Evolutionary conservation across 92 coral and sea anemone species (phyloP).

Genomic region (Zoanthus sociatus): DNA sequence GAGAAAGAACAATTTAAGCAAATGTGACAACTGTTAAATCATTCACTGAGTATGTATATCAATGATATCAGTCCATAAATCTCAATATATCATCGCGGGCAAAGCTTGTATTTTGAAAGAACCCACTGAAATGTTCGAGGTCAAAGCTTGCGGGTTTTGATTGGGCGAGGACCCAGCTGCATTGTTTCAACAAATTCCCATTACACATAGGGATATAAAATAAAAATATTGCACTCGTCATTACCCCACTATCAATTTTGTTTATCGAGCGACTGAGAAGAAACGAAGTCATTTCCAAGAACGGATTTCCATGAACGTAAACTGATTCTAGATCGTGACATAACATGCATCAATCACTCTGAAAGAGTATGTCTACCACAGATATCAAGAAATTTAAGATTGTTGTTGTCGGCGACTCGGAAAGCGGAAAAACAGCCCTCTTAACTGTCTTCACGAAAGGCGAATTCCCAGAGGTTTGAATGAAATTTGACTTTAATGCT

Average conservation of each 20-base stretch:
- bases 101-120: not conserved
- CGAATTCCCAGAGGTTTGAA: constrained; percentile 63
- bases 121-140: not conserved
- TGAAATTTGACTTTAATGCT: not conserved
- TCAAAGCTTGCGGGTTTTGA: constrained; percentile 18
- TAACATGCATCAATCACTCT: not conserved
- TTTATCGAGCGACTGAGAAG: not conserved
- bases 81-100: too few species aligned
- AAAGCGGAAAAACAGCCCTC: constrained; percentile 72
- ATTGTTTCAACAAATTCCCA: constrained; percentile 32
- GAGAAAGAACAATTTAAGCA: too few species aligned
- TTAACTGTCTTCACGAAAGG: constrained; percentile 57
- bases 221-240: constrained; percentile 18
- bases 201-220: constrained; percentile 26
- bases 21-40: too few species aligned
- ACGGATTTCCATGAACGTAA: not conserved
- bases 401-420: constrained; percentile 73
- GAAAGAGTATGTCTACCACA: constrained; percentile 39
- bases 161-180: constrained; percentile 18
- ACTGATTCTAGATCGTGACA: constrained; percentile 6
- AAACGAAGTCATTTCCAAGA: not conserved
- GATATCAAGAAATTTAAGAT: constrained; percentile 61
- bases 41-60: too few species aligned
- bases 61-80: too few species aligned
- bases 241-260: not conserved